Evolutionary conservation across 1,140 invertebrate species (phyloP).

Genomic region (Vollenhovia emeryi): DNA sequence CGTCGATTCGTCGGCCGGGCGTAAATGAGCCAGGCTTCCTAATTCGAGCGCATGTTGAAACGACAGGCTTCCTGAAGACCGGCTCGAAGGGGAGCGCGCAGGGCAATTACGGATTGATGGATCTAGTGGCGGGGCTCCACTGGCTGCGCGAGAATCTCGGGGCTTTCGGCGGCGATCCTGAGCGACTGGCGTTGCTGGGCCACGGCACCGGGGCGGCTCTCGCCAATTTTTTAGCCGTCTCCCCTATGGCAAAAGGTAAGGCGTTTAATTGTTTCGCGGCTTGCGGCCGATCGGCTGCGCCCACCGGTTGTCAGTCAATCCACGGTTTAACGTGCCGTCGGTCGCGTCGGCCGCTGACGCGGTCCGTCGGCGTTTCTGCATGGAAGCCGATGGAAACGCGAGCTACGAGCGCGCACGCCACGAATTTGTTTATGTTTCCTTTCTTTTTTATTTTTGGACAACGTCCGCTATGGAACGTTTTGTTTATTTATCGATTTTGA

Average conservation of each 20-base stretch:
- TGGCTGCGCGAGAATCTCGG: conserved; percentile 96
- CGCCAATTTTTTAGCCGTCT: conserved; percentile 97
- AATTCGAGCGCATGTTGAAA: conserved; percentile 28
- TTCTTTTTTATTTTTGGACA: conserved; percentile 5
- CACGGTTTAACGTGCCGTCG: conserved; percentile 5
- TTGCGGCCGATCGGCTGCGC: conserved; percentile 7
- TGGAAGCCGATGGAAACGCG: neutral
- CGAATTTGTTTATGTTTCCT: neutral
- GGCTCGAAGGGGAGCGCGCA: conserved; percentile 93
- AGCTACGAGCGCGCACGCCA: neutral
- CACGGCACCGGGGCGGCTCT: conserved; percentile 97
- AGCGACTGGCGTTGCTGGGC: conserved; percentile 95
- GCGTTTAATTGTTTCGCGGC: conserved; percentile 23
- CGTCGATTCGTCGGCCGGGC: neutral
- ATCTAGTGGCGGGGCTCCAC: conserved; percentile 96
- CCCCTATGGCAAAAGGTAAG: conserved; percentile 95
- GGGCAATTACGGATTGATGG: conserved; percentile 98
- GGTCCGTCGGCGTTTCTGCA: conserved; percentile 12
- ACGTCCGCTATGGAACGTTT: neutral
- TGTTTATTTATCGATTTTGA: neutral
- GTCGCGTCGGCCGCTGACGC: neutral
- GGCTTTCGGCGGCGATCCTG: conserved; percentile 95
- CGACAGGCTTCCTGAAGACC: conserved; percentile 94
- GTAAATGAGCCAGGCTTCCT: conserved; percentile 11
- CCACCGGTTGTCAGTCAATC: neutral